Percentiles rank a stretch among this genome's conserved stretches.
These are phyloP conservation scores for Dyspetes luteomarginatus DNA, from an alignment of 2,888 invertebrate genomes.

Conservation along the genomic window DNA sequence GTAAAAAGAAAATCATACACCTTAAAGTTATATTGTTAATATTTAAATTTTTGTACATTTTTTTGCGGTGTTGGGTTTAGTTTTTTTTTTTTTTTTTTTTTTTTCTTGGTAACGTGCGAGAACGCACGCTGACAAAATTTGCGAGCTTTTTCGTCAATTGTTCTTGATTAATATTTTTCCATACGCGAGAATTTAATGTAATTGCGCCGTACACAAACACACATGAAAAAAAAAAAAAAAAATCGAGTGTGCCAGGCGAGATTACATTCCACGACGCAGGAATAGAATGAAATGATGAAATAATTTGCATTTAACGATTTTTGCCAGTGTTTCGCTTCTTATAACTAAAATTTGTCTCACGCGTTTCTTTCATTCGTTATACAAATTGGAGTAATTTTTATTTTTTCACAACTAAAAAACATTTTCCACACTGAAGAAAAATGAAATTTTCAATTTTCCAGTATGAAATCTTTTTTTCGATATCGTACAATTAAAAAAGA, in stretches of 20 bases:
- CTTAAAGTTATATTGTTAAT: constrained; percentile 74
- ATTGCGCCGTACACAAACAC: constrained; percentile 51
- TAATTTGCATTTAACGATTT: constrained; percentile 44
- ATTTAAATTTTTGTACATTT: constrained; percentile 79
- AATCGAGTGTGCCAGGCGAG: constrained; percentile 65
- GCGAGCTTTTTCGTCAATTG: constrained; percentile 54
- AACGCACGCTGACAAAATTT: constrained; percentile 2
- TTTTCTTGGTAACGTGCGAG: constrained; percentile 31
- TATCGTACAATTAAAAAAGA: constrained; percentile 20
- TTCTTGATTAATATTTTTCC: constrained; percentile 54
- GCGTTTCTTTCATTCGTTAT: not conserved
- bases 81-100: constrained; percentile 2
- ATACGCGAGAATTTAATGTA: constrained; percentile 41
- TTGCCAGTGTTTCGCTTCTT: constrained; percentile 20
- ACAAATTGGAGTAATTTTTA: not conserved
- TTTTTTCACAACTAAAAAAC: not conserved
- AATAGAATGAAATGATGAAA: constrained; percentile 29
- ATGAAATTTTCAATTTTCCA: not conserved
- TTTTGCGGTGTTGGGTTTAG: constrained; percentile 73
- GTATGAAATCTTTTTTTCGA: not conserved
- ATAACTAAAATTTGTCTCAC: constrained; percentile 1
- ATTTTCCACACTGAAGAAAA: not conserved
- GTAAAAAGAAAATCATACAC: constrained; percentile 76
- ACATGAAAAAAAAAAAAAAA: constrained; percentile 63
- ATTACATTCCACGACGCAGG: constrained; percentile 75